Evolutionary conservation across 2,797 vertebrate genomes (phyloP).

Genomic region (Gouania willdenowi): DNA sequence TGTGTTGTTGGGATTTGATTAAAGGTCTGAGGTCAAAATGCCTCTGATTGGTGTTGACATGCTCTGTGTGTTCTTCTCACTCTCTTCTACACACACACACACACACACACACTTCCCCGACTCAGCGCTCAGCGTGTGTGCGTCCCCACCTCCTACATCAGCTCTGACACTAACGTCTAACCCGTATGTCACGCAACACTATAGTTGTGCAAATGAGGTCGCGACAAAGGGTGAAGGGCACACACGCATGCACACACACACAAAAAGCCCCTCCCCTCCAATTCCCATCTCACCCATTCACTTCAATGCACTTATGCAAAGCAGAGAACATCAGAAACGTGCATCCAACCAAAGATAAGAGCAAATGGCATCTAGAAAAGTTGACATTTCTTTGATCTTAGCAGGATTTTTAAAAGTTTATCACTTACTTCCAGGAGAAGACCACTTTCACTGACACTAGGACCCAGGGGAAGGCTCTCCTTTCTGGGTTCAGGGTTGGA

Average conservation of each 20-base stretch:
- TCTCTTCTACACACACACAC: constrained; percentile 19
- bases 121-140: constrained; percentile 24
- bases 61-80: constrained; percentile 40
- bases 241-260: constrained; percentile 19
- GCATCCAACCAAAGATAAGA: no score
- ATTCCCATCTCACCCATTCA: constrained; percentile 4
- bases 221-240: constrained; percentile 36
- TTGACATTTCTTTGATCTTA: no score
- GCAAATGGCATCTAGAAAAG: no score
- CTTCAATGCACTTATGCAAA: neutral
- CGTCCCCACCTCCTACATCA: constrained; percentile 43
- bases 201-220: constrained; percentile 37
- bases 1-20: constrained; percentile 5
- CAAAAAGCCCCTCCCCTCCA: neutral
- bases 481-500: constrained; percentile 66
- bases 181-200: constrained; percentile 52
- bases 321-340: neutral
- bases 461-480: constrained; percentile 43
- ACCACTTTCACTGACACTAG: constrained; percentile 56
- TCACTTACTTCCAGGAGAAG: constrained; percentile 73
- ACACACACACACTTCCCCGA: constrained; percentile 12
- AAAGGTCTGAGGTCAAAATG: constrained; percentile 21
- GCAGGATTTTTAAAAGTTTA: no score
- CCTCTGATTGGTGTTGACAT: constrained; percentile 39
- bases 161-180: constrained; percentile 40